These are phyloP conservation scores for Phoenicopterus ruber DNA, from an alignment of 2,113 vertebrate genomes.

Conservation along the genomic window DNA sequence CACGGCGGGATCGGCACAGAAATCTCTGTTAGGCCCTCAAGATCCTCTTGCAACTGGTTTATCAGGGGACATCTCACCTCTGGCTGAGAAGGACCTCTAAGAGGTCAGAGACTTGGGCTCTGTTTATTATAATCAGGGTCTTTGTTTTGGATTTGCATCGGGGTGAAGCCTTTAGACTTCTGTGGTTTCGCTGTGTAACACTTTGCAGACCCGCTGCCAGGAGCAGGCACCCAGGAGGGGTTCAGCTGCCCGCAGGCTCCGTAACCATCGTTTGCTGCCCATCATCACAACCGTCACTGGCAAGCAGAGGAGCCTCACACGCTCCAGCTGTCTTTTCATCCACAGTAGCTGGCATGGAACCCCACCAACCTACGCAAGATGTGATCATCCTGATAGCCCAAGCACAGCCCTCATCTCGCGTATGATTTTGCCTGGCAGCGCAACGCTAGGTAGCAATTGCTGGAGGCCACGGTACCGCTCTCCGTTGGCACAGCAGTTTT, in stretches of 20 bases:
- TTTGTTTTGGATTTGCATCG: not conserved
- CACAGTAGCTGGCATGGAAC: not conserved
- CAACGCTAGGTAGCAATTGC: rapidly evolving
- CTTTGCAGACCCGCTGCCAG: not conserved
- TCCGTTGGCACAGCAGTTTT: not conserved
- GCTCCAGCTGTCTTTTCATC: not conserved
- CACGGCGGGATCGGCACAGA: rapidly evolving
- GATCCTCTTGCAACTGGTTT: not conserved
- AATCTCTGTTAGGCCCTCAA: not conserved
- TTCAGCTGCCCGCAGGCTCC: not conserved
- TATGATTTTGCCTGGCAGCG: not conserved
- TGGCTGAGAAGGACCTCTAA: not conserved
- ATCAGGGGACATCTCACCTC: not conserved
- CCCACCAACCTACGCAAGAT: not conserved
- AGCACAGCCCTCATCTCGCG: rapidly evolving
- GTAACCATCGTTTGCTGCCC: not conserved
- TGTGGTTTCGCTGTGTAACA: not conserved
- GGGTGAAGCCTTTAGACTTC: not conserved
- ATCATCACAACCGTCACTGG: not conserved
- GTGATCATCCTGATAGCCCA: not conserved
- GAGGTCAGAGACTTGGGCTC: not conserved
- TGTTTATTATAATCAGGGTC: not conserved
- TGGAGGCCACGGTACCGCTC: not conserved
- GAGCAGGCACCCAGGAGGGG: not conserved
- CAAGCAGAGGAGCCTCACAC: not conserved